Evolutionary conservation across 2,888 invertebrate species (phyloP).

Genomic region (Trypoxylon attenuatum): DNA sequence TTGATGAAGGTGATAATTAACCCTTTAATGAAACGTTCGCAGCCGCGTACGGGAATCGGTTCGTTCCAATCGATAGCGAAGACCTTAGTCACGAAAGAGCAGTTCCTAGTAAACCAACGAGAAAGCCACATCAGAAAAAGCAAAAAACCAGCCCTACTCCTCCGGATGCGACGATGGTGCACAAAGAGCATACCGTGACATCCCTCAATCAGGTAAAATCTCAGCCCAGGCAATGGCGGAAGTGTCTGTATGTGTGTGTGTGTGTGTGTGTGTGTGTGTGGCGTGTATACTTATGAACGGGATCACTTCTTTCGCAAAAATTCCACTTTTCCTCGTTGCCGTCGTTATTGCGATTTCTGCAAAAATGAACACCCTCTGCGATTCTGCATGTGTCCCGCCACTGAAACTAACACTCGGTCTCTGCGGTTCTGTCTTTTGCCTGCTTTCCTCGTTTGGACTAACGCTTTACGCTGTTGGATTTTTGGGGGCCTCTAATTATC

Average conservation of each 20-base stretch:
- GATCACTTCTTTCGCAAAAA: no score
- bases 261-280: no score
- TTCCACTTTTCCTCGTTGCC: no score
- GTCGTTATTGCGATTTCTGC: no score
- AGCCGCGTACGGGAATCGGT: constrained; percentile 49
- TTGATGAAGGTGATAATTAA: not conserved
- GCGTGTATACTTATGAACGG: no score
- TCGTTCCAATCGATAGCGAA: constrained; percentile 63
- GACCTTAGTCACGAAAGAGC: constrained; percentile 65
- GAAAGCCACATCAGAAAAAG: constrained; percentile 60
- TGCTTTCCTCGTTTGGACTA: constrained; percentile 40
- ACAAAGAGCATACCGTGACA: constrained; percentile 68
- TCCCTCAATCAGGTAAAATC: constrained; percentile 68
- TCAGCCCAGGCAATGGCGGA: not conserved
- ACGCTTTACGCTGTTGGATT: constrained; percentile 32
- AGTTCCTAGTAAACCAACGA: constrained; percentile 63
- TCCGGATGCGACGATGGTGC: constrained; percentile 63
- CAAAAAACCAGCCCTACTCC: constrained; percentile 62
- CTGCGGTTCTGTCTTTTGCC: constrained; percentile 25
- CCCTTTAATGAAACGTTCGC: constrained; percentile 1
- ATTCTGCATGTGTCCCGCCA: not conserved
- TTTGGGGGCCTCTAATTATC: constrained; percentile 35
- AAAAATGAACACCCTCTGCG: no score
- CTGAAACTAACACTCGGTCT: not conserved
- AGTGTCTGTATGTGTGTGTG: not conserved